These are phyloP conservation scores for Tenrec ecaudatus DNA, from an alignment of 2,113 vertebrate genomes.

Conservation along the genomic window DNA sequence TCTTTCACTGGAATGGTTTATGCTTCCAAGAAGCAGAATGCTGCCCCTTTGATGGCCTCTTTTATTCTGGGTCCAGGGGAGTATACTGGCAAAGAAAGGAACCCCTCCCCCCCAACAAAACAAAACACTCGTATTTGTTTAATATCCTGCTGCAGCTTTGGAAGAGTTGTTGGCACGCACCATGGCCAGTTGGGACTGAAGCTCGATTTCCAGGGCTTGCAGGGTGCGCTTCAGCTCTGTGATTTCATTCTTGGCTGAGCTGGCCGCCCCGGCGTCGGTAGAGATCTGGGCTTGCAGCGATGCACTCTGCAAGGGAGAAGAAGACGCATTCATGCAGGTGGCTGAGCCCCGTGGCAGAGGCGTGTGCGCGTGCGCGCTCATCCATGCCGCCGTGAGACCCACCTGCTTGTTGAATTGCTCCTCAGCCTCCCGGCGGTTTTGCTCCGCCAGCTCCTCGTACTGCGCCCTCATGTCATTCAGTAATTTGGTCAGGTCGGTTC, in stretches of 20 bases:
- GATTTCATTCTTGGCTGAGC: conserved; percentile 80
- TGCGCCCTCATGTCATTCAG: conserved; percentile 86
- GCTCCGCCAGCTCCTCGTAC: conserved; percentile 89
- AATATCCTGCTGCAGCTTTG: not conserved
- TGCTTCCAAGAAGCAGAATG: not conserved
- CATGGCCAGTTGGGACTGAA: conserved; percentile 82
- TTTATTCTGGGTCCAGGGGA: not conserved
- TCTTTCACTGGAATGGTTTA: not conserved
- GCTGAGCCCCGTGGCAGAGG: not conserved
- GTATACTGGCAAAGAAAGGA: not conserved
- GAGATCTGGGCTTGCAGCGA: conserved; percentile 83
- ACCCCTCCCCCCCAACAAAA: too few species aligned
- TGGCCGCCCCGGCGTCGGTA: conserved; percentile 79
- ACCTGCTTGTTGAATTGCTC: conserved; percentile 89
- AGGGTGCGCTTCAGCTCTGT: conserved; percentile 84
- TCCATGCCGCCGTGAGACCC: rapidly evolving
- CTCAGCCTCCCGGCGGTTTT: conserved; percentile 90
- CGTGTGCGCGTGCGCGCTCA: rapidly evolving
- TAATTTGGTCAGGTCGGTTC: conserved; percentile 79
- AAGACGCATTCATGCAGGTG: not conserved
- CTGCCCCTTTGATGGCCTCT: not conserved
- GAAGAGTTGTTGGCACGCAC: conserved; percentile 74
- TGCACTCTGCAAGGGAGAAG: conserved; percentile 80
- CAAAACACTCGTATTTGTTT: not conserved
- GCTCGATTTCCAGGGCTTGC: conserved; percentile 88